A percentile compares a stretch with the other conserved stretches of the same genome.
phyloP scores from a whole-genome alignment of 2,888 invertebrate species.

The Tubiluchus corallicola region DNA sequence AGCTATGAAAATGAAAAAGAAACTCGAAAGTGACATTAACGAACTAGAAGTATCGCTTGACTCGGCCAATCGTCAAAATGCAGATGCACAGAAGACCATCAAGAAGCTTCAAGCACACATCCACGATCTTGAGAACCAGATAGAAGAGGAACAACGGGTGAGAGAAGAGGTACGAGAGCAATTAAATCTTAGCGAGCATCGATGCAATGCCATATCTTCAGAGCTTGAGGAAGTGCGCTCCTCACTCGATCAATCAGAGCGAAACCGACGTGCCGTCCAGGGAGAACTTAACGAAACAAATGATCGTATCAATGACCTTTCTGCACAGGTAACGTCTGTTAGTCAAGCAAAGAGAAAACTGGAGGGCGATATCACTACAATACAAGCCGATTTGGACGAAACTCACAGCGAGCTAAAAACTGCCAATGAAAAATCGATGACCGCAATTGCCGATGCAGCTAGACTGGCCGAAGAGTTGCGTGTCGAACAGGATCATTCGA shows the following conservation, averaged over 20 bases:
- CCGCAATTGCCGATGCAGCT: conserved; percentile 96
- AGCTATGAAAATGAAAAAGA: conserved; percentile 99
- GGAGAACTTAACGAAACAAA: conserved; percentile 92
- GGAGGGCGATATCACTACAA: conserved; percentile 91
- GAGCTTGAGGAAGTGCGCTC: conserved; percentile 96
- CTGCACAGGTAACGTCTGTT: conserved; percentile 82
- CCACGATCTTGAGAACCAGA: conserved; percentile 44
- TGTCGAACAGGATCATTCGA: conserved; percentile 96
- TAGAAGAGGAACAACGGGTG: conserved; percentile 95
- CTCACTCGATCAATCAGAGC: conserved; percentile 90
- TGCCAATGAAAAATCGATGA: conserved; percentile 96
- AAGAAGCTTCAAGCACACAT: neutral
- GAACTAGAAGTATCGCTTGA: conserved; percentile 97
- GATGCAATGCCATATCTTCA: conserved; percentile 89
- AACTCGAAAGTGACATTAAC: conserved; percentile 98
- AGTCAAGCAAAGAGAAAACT: conserved; percentile 97
- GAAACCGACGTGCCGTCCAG: conserved; percentile 93
- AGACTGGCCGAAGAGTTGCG: conserved; percentile 95
- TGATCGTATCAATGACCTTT: conserved; percentile 92
- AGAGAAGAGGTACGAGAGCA: conserved; percentile 96
- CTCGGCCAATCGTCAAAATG: conserved; percentile 72
- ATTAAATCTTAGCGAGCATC: conserved; percentile 88
- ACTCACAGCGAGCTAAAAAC: conserved; percentile 95
- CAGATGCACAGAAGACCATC: conserved; percentile 30
- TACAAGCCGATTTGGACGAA: conserved; percentile 96